These are phyloP conservation scores for Aleadryas rufinucha DNA, from an alignment of 2,113 vertebrate species.

Conservation along the genomic window DNA sequence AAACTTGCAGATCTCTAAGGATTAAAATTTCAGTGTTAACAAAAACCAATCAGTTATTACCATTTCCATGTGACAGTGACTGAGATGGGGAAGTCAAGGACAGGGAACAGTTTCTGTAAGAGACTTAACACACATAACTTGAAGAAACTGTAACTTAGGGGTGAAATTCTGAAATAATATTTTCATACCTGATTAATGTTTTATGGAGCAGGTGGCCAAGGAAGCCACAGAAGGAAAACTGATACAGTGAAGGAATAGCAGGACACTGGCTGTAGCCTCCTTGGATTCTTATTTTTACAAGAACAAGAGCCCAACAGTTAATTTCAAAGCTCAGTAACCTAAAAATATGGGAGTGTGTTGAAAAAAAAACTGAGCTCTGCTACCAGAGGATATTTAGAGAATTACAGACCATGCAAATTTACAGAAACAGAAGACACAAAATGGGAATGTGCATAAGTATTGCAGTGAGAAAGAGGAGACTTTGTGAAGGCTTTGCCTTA, in stretches of 20 bases:
- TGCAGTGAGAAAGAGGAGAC: background rate
- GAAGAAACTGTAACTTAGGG: background rate
- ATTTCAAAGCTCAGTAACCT: background rate
- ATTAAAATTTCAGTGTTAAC: background rate
- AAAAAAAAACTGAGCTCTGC: background rate
- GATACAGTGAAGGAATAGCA: background rate
- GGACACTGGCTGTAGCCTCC: background rate
- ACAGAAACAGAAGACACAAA: background rate
- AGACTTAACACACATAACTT: background rate
- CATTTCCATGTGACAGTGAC: background rate
- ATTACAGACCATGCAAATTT: background rate
- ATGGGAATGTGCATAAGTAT: background rate
- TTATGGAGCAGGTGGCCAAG: background rate
- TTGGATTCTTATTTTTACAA: background rate
- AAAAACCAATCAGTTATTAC: background rate
- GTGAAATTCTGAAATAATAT: background rate
- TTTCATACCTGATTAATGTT: background rate
- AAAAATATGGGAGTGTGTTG: background rate
- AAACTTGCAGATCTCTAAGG: background rate
- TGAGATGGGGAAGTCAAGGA: background rate
- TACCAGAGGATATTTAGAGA: background rate
- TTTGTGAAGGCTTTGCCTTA: background rate
- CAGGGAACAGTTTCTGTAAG: background rate
- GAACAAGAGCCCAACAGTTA: background rate
- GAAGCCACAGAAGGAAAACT: background rate